Evolutionary conservation across 1,140 invertebrate species (phyloP).

Genomic region (Danaus melanippus): DNA sequence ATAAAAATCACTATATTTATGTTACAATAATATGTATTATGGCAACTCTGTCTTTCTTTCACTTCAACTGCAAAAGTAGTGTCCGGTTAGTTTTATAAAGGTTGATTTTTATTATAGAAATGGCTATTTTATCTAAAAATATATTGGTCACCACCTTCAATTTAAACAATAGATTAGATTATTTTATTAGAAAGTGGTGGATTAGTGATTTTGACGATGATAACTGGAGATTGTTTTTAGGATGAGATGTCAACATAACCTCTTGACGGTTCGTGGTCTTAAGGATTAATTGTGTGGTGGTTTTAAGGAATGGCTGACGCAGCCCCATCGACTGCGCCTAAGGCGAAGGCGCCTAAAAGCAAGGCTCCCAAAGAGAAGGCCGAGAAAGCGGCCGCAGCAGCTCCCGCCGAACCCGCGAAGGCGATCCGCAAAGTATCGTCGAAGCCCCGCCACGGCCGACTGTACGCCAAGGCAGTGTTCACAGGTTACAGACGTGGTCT

Average conservation of each 20-base stretch:
- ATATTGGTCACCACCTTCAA: not conserved
- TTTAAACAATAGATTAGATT: conserved; percentile 7
- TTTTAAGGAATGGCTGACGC: conserved; percentile 77
- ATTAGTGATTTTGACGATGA: conserved; percentile 35
- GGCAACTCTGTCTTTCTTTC: conserved; percentile 58
- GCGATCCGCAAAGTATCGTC: conserved; percentile 75
- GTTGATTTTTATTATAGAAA: conserved; percentile 30
- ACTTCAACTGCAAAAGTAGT: conserved; percentile 46
- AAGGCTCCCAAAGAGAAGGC: conserved; percentile 75
- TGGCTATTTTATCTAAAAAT: conserved; percentile 11
- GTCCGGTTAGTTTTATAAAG: conserved; percentile 50
- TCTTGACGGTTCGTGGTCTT: conserved; percentile 22
- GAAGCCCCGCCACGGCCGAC: conserved; percentile 81
- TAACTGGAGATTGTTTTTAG: conserved; percentile 44
- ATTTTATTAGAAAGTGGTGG: conserved; percentile 17
- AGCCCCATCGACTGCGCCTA: conserved; percentile 71
- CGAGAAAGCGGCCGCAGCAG: conserved; percentile 65
- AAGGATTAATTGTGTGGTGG: conserved; percentile 25
- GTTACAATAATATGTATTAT: conserved; percentile 5
- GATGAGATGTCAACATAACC: conserved; percentile 64
- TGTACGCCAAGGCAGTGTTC: conserved; percentile 98
- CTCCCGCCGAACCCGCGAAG: conserved; percentile 62
- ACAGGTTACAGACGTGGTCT: conserved; percentile 98
- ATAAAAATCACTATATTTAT: not conserved
- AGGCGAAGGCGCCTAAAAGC: conserved; percentile 74